phyloP scores from a whole-genome alignment of 2,888 invertebrate genomes.

The Eustalomyia histrio region DNA sequence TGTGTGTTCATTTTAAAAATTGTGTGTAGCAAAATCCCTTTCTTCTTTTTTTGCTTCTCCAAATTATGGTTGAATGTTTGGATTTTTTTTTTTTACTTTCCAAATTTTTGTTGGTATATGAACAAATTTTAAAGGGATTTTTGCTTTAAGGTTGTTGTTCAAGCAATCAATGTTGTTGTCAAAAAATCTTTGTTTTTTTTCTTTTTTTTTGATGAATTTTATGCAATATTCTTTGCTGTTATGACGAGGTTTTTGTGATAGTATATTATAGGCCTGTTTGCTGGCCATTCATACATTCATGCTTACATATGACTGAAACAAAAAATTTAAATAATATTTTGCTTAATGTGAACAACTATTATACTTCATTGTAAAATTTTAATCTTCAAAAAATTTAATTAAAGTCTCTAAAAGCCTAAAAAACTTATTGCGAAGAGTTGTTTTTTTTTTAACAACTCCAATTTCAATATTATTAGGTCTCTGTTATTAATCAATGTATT shows the following conservation, averaged over 20 bases:
- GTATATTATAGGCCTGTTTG: slow-evolving; percentile 37
- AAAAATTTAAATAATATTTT: too few relatives aligned
- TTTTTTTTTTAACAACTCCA: too few relatives aligned
- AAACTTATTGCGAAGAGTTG: too few relatives aligned
- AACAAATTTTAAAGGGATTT: slow-evolving; percentile 24
- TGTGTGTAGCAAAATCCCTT: background rate
- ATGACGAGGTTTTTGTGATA: slow-evolving; percentile 19
- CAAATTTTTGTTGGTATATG: slow-evolving; percentile 26
- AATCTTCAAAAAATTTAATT: too few relatives aligned
- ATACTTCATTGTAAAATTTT: too few relatives aligned
- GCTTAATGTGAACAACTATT: too few relatives aligned
- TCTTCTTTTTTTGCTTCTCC: slow-evolving; percentile 11
- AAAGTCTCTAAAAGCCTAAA: too few relatives aligned
- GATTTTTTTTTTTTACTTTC: slow-evolving; percentile 23
- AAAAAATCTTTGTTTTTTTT: slow-evolving; percentile 59
- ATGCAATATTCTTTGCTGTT: slow-evolving; percentile 36
- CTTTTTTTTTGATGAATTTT: slow-evolving; percentile 64
- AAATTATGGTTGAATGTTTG: slow-evolving; percentile 1
- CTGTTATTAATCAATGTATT: too few relatives aligned
- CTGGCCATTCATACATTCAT: slow-evolving; percentile 4
- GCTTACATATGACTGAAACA: too few relatives aligned
- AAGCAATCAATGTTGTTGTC: slow-evolving; percentile 65
- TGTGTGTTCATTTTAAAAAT: too few relatives aligned
- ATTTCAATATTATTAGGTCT: too few relatives aligned
- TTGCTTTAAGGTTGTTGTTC: slow-evolving; percentile 50